Base-by-base conservation (phyloP, 92 coral and sea anemone species). In the Actinostola sp. region DNA sequence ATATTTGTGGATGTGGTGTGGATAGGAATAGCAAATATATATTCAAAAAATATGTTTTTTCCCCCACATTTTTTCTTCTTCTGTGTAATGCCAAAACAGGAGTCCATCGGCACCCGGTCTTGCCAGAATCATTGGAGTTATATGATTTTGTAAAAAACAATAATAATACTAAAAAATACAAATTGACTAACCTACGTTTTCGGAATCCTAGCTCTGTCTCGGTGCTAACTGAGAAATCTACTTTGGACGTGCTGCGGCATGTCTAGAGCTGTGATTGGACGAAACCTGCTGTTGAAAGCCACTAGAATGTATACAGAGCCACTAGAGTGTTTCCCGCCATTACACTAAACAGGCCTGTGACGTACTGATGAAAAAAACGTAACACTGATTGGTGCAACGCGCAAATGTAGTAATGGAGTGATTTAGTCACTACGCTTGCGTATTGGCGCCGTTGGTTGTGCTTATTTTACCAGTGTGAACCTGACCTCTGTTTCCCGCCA, bases 161-260 rank as follows among this genome's bases (percentile, higher is more conserved):
- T 48, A 4, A 20, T 20, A 20, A 21, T 53, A 53, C 31, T 9
- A 53, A 21, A 53, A 53, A 21, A 21, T 53, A 53, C 25, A 53
- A 53, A 53, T 10, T 9, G 30, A 53, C 60, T 53, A 24, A 21
- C 32, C 60, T 53, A 53, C 60, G 45, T 9, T 53, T 20, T 53
- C n/a, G 60, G 32, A 21, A 21, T 48, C 54, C 54, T 8, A 21
- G 25, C 8, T 21, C 4, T 53, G 60, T 53, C 30, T 20, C 15
- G n/a, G n/a, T n/a, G n/a, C 6, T 53, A 24, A 21, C 30, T 20
- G 25, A 53, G 15, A 10, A 9, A 20, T 21, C 13, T 21, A 4
- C 13, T 4, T 53, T 21, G 29, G 60, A 9, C 20, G 20, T 25
- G 32, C 32, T 21, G 45, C 25, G 60, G 28, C 29, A 53, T 53